These are phyloP conservation scores for Ophiodon elongatus DNA, from an alignment of 2,113 vertebrate genomes.

Conservation along the genomic window DNA sequence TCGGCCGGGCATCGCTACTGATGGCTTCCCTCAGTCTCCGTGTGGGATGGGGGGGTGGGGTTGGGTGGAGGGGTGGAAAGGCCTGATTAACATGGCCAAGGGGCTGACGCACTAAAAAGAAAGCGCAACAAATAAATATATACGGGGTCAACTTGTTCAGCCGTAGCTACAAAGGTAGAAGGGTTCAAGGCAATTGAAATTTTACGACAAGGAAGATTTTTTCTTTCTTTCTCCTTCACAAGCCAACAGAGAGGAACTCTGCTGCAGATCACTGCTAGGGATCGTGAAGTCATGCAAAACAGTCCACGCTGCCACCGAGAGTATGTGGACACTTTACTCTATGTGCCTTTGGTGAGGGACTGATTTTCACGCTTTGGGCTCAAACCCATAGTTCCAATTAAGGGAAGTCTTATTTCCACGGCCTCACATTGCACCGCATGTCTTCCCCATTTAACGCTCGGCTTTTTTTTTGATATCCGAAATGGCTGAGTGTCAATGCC, in stretches of 20 bases:
- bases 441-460: background rate
- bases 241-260: slow-evolving; percentile 6
- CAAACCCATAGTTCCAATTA: background rate
- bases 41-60: slow-evolving; percentile 37
- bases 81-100: slow-evolving; percentile 76
- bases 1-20: slow-evolving; percentile 64
- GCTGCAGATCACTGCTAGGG: slow-evolving; percentile 42
- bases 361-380: slow-evolving; percentile 42
- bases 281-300: slow-evolving; percentile 36
- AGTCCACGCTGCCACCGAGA: background rate
- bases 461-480: background rate
- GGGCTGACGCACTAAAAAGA: slow-evolving; percentile 72
- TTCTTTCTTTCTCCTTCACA: slow-evolving; percentile 1
- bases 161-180: slow-evolving; percentile 51
- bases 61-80: background rate
- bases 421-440: background rate
- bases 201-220: slow-evolving; percentile 24
- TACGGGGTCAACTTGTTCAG: slow-evolving; percentile 57
- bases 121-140: slow-evolving; percentile 72
- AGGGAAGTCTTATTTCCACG: background rate
- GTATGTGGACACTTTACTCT: background rate
- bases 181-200: slow-evolving; percentile 49
- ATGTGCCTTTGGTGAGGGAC: background rate
- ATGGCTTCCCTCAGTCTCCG: slow-evolving; percentile 63
- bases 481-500: background rate